Base-by-base conservation (phyloP, 2,797 vertebrate species). In the Coluber constrictor region DNA sequence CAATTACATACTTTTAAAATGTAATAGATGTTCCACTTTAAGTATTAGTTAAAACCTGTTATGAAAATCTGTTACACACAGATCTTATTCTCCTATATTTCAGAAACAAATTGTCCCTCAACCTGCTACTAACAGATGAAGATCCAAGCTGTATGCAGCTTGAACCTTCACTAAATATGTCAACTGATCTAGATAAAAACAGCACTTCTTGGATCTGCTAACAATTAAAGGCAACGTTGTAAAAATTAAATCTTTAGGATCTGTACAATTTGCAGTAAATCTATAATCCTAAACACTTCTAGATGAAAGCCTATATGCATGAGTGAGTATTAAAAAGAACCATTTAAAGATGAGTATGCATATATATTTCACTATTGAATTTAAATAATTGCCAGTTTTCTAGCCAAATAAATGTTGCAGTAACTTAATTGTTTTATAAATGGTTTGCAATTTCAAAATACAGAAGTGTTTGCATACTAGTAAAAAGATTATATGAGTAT, bases 101-200 rank as follows among this genome's bases (percentile, higher is more conserved):
- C 90, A 94, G 37, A 95, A 95, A 91, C 90, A 90, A 88, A 86
- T 83, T 92, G 51, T 89, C 66, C 86, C 37, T 54, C 13, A 87
- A 27, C 7, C 88, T 89, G n/a, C n/a, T 92, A 92, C 87, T 87
- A 96, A 90, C 29, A 93, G 7, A 90, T 55, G 95, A 0, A 83
- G 56, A 92, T 32, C 94, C 79, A 90, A 94, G 10, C 92, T 25
- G 11, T 32, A 88, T 27, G 87, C 86, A 93, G 93, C 51, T 92
- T 89, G 32, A 90, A 88, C 79, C 56, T 92, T 90, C 29, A 32
- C 86, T 66, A 94, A 94, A 92, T 43, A 88, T 70, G 89, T 87
- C 70, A 92, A 90, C 27, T 91, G 47, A 47, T 79, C 32, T 86
- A 16, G n/a, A 88, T 7, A 92, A 83, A 66, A 93, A 89, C 20